phyloP scores from a whole-genome alignment of 2,888 invertebrate species.

The Tanypteryx hageni region DNA sequence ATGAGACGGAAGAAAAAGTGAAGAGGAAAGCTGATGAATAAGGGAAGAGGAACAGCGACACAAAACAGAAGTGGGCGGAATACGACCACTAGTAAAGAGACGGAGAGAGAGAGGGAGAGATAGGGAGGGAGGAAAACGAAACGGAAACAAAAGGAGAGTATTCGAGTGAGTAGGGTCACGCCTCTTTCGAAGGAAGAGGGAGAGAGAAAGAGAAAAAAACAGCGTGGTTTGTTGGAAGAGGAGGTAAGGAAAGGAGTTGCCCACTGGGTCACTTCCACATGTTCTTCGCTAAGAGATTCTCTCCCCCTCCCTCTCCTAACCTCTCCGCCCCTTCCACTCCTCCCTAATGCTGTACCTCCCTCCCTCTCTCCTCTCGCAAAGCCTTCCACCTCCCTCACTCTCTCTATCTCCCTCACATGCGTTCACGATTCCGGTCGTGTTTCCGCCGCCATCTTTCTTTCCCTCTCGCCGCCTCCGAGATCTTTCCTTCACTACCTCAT shows the following conservation, averaged over 20 bases:
- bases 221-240: not conserved
- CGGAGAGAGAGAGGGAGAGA: not conserved
- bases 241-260: not conserved
- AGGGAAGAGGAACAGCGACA: not conserved
- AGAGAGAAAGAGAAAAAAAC: not conserved
- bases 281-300: not conserved
- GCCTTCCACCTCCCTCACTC: not conserved
- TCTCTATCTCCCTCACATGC: not conserved
- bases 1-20: too few species aligned
- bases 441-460: slow-evolving; percentile 15
- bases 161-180: not conserved
- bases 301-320: not conserved
- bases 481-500: not conserved
- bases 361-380: not conserved
- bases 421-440: not conserved
- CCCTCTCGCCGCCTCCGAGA: not conserved
- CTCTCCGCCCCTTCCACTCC: not conserved
- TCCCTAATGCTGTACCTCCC: not conserved
- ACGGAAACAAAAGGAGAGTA: not conserved
- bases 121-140: not conserved
- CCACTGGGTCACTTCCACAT: slow-evolving; percentile 31
- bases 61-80: not conserved
- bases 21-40: not conserved
- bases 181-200: not conserved
- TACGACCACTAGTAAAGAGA: not conserved